A percentile compares a stretch with the other conserved stretches of the same genome.
phyloP scores from a whole-genome alignment of 1,140 invertebrate species.

The Bombus fervidus region DNA sequence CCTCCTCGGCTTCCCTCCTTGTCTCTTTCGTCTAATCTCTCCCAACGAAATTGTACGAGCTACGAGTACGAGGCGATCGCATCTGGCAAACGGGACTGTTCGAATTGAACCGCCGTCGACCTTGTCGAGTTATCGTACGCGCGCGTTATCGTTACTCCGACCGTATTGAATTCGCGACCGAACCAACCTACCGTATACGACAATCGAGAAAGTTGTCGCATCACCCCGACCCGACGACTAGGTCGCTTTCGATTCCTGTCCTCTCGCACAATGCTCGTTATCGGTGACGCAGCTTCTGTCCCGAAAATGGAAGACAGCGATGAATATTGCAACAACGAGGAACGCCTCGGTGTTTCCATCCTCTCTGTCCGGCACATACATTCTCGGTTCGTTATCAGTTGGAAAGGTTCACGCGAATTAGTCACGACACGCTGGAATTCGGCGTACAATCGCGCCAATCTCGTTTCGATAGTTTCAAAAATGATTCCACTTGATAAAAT shows the following conservation, averaged over 20 bases:
- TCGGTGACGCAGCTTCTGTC: slow-evolving; percentile 46
- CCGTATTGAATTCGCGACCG: slow-evolving; percentile 18
- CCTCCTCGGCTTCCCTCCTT: not conserved
- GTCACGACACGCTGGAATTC: not conserved
- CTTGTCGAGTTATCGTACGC: slow-evolving; percentile 19
- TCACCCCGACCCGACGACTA: not conserved
- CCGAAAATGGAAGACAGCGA: slow-evolving; percentile 32
- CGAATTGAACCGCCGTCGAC: slow-evolving; percentile 26
- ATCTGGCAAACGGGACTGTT: slow-evolving; percentile 47
- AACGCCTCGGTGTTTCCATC: not conserved
- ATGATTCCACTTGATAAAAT: no score
- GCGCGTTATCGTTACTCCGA: slow-evolving; percentile 28
- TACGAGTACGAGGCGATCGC: slow-evolving; percentile 56
- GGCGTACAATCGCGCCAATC: not conserved
- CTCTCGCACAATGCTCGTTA: slow-evolving; percentile 43
- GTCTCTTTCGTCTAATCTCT: slow-evolving; percentile 41
- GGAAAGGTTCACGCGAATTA: not conserved
- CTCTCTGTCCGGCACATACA: not conserved
- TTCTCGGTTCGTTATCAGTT: slow-evolving; percentile 15
- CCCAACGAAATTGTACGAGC: slow-evolving; percentile 48
- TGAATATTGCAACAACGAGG: not conserved
- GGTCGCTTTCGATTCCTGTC: slow-evolving; percentile 20
- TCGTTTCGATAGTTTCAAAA: not conserved
- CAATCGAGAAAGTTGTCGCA: slow-evolving; percentile 63
- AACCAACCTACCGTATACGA: slow-evolving; percentile 12